These are phyloP conservation scores for Helicoverpa armigera DNA, from an alignment of 1,140 invertebrate species.

Conservation along the genomic window DNA sequence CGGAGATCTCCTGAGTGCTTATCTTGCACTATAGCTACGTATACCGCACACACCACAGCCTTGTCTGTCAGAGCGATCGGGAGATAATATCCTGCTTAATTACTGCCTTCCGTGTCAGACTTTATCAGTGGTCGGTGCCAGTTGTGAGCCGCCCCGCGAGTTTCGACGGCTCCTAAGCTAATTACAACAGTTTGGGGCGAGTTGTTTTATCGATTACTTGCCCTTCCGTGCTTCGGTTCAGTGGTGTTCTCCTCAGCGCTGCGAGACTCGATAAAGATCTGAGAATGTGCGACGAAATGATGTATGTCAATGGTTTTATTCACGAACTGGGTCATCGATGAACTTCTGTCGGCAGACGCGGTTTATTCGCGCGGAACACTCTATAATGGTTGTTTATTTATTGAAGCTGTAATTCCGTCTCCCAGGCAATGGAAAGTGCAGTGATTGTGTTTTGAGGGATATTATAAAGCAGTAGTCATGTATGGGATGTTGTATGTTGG, in stretches of 20 bases:
- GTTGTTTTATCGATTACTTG: constrained; percentile 82
- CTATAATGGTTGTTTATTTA: constrained; percentile 58
- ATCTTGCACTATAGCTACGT: constrained; percentile 72
- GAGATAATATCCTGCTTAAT: constrained; percentile 82
- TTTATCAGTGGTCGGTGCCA: constrained; percentile 81
- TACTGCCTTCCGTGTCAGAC: constrained; percentile 78
- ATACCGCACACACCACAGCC: constrained; percentile 61
- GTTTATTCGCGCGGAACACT: constrained; percentile 41
- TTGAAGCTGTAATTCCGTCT: constrained; percentile 55
- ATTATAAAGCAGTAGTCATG: constrained; percentile 78
- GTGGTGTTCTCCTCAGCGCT: constrained; percentile 54
- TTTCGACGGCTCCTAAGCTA: constrained; percentile 77
- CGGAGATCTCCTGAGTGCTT: constrained; percentile 66
- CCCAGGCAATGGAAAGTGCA: constrained; percentile 52
- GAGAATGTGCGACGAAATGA: constrained; percentile 72
- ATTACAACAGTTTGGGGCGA: constrained; percentile 68
- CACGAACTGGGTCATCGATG: constrained; percentile 66
- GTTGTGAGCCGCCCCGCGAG: constrained; percentile 66
- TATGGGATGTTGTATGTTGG: constrained; percentile 77
- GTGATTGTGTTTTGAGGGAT: constrained; percentile 71
- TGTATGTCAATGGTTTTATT: constrained; percentile 66
- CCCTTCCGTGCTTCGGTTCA: constrained; percentile 64
- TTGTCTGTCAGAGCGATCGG: constrained; percentile 82
- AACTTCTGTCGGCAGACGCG: constrained; percentile 54
- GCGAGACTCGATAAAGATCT: constrained; percentile 72